Conservation (phyloP, 2,888 invertebrate species). For the Mantis religiosa region DNA sequence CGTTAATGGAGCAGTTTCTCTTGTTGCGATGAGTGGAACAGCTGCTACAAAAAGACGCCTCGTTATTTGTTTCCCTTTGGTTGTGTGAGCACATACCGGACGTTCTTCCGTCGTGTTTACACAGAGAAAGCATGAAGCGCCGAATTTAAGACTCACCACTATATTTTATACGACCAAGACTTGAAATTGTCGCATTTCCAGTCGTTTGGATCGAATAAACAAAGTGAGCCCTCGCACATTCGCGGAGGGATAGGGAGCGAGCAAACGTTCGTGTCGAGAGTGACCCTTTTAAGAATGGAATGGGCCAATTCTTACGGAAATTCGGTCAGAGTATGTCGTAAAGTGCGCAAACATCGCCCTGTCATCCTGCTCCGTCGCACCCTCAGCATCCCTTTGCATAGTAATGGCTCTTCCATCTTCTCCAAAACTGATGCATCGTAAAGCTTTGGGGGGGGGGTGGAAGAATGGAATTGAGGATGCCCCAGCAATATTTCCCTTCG, state of each 20-base stretch:
- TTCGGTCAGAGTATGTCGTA: slow-evolving; percentile 22
- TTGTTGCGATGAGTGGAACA: too few species aligned
- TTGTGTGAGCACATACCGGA: neutral
- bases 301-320: slow-evolving; percentile 26
- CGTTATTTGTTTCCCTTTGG: neutral
- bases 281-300: slow-evolving; percentile 19
- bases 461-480: neutral
- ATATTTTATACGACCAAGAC: neutral
- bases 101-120: neutral
- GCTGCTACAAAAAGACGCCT: too few species aligned
- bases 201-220: neutral
- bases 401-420: slow-evolving; percentile 11
- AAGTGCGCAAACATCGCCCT: neutral
- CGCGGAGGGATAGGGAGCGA: neutral
- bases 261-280: slow-evolving; percentile 2
- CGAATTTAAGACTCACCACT: neutral
- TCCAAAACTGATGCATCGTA: slow-evolving; percentile 2
- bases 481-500: neutral
- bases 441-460: neutral
- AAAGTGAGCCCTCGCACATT: neutral
- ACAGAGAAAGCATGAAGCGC: neutral
- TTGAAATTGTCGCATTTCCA: neutral
- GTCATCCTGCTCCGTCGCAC: neutral
- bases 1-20: too few species aligned
- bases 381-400: slow-evolving; percentile 5